Percentiles rank a stretch among this genome's conserved stretches.
phyloP scores from a whole-genome alignment of 2,888 invertebrate species.

The Seladonia tumulorum region DNA sequence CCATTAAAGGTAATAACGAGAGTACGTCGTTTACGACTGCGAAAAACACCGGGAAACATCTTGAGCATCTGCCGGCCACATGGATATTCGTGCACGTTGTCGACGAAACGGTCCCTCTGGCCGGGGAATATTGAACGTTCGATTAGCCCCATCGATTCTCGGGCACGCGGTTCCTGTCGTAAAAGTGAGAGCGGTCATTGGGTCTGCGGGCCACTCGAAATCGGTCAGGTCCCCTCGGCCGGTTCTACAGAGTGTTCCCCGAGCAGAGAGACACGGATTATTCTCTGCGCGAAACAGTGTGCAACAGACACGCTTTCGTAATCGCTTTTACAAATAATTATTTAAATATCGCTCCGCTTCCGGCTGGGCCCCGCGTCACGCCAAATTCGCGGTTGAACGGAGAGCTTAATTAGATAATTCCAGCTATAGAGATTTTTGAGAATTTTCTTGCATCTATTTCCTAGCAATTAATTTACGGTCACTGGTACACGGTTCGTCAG shows the following conservation, averaged over 20 bases:
- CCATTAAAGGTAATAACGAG: slow-evolving; percentile 31
- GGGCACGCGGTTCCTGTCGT: slow-evolving; percentile 43
- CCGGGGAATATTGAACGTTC: slow-evolving; percentile 18
- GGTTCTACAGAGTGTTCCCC: not conserved
- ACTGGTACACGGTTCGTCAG: too few relatives aligned
- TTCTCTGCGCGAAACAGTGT: too few relatives aligned
- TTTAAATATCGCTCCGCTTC: too few relatives aligned
- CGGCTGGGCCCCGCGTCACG: too few relatives aligned
- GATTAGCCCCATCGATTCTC: slow-evolving; percentile 18
- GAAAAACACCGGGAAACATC: not conserved
- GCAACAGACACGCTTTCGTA: too few relatives aligned
- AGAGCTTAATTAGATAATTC: too few relatives aligned
- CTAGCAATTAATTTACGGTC: too few relatives aligned
- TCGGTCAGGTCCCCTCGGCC: not conserved
- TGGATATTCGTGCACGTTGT: slow-evolving; percentile 11
- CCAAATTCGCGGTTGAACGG: too few relatives aligned
- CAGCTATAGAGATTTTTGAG: too few relatives aligned
- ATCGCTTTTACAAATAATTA: too few relatives aligned
- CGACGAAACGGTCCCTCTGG: not conserved
- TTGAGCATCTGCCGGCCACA: slow-evolving; percentile 47
- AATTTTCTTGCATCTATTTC: too few relatives aligned
- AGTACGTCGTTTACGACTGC: slow-evolving; percentile 46
- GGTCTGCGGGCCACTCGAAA: slow-evolving; percentile 32
- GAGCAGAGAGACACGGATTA: not conserved
- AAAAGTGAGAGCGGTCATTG: slow-evolving; percentile 66